Evolutionary conservation across 2,113 vertebrate genomes (phyloP).

Genomic region (Petromus typicus): DNA sequence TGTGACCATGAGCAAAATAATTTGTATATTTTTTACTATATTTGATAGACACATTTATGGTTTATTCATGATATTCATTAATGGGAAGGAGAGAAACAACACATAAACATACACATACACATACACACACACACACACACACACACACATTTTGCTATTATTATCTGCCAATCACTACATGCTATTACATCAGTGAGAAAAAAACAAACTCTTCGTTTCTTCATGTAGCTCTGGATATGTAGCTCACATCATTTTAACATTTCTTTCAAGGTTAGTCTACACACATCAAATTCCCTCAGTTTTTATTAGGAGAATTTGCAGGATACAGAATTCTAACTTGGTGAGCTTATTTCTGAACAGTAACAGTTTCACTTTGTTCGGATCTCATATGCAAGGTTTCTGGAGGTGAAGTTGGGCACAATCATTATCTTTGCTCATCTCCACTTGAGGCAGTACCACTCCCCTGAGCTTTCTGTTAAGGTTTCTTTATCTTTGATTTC

Average conservation of each 20-base stretch:
- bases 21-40: neutral
- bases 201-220: neutral
- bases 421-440: neutral
- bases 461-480: neutral
- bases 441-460: neutral
- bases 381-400: neutral
- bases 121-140: neutral
- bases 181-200: neutral
- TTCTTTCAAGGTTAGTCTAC: neutral
- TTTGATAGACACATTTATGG: neutral
- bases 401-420: neutral
- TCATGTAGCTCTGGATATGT: neutral
- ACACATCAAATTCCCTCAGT: neutral
- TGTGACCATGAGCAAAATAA: neutral
- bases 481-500: neutral
- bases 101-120: neutral
- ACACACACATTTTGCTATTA: neutral
- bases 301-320: neutral
- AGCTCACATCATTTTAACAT: neutral
- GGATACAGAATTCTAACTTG: neutral
- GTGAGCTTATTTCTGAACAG: neutral
- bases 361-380: neutral
- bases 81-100: neutral
- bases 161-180: neutral
- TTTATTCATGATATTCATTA: neutral